Evolutionary conservation across 64 coral and sea anemone species (phyloP), one percentile per base, ranked within the genome.

Genomic region (Actinia tenebrosa): DNA sequence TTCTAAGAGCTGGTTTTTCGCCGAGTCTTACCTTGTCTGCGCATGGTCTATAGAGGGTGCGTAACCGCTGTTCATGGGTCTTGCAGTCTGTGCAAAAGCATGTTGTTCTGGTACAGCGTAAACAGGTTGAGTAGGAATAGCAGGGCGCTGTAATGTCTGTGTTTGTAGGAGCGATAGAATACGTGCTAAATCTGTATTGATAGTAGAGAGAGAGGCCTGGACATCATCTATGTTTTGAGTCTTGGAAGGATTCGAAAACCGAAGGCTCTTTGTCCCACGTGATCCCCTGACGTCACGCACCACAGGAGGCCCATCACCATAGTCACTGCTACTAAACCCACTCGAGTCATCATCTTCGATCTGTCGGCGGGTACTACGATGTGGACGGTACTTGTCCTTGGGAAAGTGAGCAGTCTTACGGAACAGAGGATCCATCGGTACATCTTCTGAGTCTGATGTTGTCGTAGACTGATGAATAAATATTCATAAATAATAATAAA

Each of bases 261-360:
- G 83, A 63, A 85, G 54, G 83, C 83, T 85, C 15, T 85, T 92
- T 1, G 72, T 60, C 45, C 80, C 84, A 3, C 90, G 72, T 64
- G 84, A 72, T 15, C 58, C 79, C 53, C 84, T 88, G 85, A 84
- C 87, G 79, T 86, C 68, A 80, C 85, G 88, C 15, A 77, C 20
- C 83, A 88, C 14, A 95, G 69, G 69, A 25, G 25, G 3, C 20
- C 85, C 80, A 71, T 96, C 94, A 93, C 94, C 88, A 84, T 93
- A 96, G 69, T 96, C 94, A 53, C 94, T 96, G 85, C 94, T 96
- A 78, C 94, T 96, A 56, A 96, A 84, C 10, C 94, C 94, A 79
- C 94, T 96, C 75, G 89, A 91, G 80, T 96, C 94, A 44, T 96
- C 94, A 37, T 96, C 94, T 26, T 96, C 94, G 18, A 86, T 30